Evolutionary conservation across 2,797 vertebrate species (phyloP), one percentile per base, ranked within the genome.

Genomic region (Rachycentron canadum): DNA sequence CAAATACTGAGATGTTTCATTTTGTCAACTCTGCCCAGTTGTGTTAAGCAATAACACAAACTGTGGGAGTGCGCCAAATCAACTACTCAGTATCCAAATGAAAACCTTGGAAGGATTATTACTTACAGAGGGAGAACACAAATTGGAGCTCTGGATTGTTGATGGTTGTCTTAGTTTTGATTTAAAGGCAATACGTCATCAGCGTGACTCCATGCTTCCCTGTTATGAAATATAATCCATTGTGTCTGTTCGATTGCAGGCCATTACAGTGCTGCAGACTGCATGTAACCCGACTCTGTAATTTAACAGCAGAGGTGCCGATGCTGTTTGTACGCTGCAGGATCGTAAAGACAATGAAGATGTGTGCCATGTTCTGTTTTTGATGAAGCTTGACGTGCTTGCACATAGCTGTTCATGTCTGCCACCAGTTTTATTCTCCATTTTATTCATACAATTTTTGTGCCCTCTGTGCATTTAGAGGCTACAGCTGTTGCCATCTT

Each of bases 31-130:
- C 28, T 70, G 9, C 69, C 30, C 34, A 65, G 59, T 69, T 65
- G 52, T 61, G 40, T 62, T 63, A 56, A 77, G 71, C 60, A 71
- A 75, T 56, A 79, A 75, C 52, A 78, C 63, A 83, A 85, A 82
- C 69, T 84, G 78, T 52, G 45, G 65, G 72, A 9, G 13, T 73
- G 56, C 49, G 65, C 79, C 85, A 81, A 77, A 86, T 90, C 72
- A 91, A 80, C 87, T 83, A 85, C 83, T 88, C 61, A 88, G 59
- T 7, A 82, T 71, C 73, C 64, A 84, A 89, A 88, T 85, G 65
- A 88, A 90, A 90, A 86, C 75, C 59, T 65, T 71, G 71, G 79
- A 77, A 56, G 58, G 68, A 75, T 85, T 81, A 85, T 73, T 75
- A 79, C 78, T 81, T 85, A 81, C 66, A 77, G 68, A 17, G 60